phyloP scores from a whole-genome alignment of 2,888 invertebrate genomes.

The Cataglyphis rosenhaueri region DNA sequence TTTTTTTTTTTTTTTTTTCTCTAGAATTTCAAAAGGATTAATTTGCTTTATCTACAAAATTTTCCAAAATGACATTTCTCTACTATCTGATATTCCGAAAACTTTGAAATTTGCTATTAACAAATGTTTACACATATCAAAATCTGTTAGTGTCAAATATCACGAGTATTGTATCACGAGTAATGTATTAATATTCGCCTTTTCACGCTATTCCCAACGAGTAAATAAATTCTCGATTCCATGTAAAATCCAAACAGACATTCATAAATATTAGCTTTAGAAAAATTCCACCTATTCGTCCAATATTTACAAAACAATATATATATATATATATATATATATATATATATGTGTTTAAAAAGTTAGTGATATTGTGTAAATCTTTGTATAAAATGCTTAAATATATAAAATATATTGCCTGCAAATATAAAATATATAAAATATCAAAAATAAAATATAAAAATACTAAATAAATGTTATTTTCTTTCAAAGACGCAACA shows the following conservation, averaged over 20 bases:
- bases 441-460: not conserved
- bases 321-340: no score
- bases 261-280: constrained; percentile 30
- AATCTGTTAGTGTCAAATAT: not conserved
- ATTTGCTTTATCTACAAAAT: not conserved
- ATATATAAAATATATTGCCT: not conserved
- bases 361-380: not conserved
- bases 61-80: not conserved
- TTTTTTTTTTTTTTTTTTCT: no score
- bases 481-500: not conserved
- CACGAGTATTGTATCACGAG: no score
- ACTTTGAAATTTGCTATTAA: not conserved
- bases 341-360: constrained; percentile 24
- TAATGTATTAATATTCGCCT: constrained; percentile 5
- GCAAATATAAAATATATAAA: not conserved
- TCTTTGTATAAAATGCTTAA: not conserved
- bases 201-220: not conserved
- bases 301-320: constrained; percentile 12
- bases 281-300: not conserved
- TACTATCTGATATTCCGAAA: not conserved
- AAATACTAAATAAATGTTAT: not conserved
- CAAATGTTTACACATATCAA: not conserved
- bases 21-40: not conserved
- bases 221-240: constrained; percentile 22
- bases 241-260: constrained; percentile 7